These are phyloP conservation scores for Dendrocincla tyrannina DNA, from an alignment of 2,797 vertebrate genomes.

Conservation along the genomic window DNA sequence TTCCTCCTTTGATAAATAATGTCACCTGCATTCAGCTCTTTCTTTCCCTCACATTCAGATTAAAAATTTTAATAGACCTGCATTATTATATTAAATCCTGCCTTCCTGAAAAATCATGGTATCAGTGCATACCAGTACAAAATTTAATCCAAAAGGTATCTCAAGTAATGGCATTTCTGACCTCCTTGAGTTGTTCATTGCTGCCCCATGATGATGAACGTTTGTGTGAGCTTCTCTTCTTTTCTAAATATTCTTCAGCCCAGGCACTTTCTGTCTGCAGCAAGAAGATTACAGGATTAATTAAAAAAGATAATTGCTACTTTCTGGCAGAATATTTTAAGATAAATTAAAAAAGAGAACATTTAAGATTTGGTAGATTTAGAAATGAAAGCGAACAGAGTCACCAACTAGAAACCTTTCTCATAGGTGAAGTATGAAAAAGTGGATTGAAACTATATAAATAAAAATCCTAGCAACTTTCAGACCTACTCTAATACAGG, in stretches of 20 bases:
- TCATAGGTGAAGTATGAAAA: not conserved
- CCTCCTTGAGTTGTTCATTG: slow-evolving; percentile 98
- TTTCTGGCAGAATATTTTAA: not conserved
- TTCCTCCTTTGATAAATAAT: not conserved
- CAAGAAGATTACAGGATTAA: slow-evolving; percentile 10
- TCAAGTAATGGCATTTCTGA: slow-evolving; percentile 66
- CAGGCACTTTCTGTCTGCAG: slow-evolving; percentile 96
- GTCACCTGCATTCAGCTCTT: not conserved
- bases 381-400: not conserved
- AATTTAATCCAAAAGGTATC: not conserved
- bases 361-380: not conserved
- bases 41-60: not conserved
- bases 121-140: not conserved
- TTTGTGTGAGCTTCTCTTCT: slow-evolving; percentile 96
- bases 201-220: slow-evolving; percentile 98
- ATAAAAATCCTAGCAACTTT: not conserved
- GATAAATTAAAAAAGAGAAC: not conserved
- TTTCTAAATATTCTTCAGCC: slow-evolving; percentile 93
- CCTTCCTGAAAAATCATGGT: not conserved
- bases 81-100: not conserved
- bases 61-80: not conserved
- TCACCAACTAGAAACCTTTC: not conserved
- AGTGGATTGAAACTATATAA: not conserved
- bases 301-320: not conserved
- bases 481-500: not conserved